Evolutionary conservation across 2,888 invertebrate genomes (phyloP), one percentile per base, ranked within the genome.

Genomic region (Lordiphosa andalusiaca): DNA sequence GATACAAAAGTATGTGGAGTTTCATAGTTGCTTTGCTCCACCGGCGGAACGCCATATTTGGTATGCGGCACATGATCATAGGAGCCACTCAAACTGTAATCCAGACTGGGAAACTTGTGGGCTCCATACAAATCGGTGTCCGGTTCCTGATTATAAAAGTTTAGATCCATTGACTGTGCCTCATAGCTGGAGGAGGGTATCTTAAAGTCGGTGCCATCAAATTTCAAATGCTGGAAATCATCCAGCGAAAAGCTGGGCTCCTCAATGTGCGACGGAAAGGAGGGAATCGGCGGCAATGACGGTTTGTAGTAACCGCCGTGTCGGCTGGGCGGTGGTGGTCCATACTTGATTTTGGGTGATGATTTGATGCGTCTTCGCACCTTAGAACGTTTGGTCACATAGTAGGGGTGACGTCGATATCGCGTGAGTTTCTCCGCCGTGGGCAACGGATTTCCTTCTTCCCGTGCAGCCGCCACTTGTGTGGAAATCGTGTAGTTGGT

Each of bases 351-450:
- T 66, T 87, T 86, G 4, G 84, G 81, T 4, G 56, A 13, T 2
- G 50, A 40, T 13, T 88, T 88, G 1, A 69, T 60, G 4, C 85
- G 77, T 4, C 78, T 54, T 3, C 86, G 72, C 3, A 74, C 69
- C 40, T 87, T 86, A 33, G 53, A 57, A 5, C 82, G 80, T 48
- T 87, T 89, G 10, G 70, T 64, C 30, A 30, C 13, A 5, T 70
- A 71, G 0, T 88, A 86, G 2, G 89, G 89, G 54, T 89, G 88
- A 7, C 88, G 82, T 21, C 88, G 78, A 44, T 74, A 85, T 2
- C 89, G 77, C 9, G 81, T 63, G 2, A 88, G 62, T 53, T 84
- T 75, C 51, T 86, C 87, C 2, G 87, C 83, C 1, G 69, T 74
- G 6, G 86, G 78, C 19, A 78, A 44, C 4, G 59, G n/a, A 6